Conservation (phyloP, 2,113 vertebrate genomes). For the Romanogobio albipinnatus region DNA sequence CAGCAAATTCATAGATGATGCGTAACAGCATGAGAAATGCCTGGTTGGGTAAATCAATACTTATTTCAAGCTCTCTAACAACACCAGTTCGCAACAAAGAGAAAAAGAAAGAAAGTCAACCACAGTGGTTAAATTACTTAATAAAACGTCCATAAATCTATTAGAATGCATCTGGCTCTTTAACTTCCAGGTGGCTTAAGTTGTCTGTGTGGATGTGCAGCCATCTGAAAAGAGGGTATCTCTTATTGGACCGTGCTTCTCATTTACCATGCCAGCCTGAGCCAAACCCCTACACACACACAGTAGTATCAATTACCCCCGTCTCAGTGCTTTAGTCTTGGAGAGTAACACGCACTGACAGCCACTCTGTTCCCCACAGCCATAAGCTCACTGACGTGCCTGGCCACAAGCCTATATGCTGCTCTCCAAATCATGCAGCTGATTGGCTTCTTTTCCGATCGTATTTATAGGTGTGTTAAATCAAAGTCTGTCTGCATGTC, state of each 20-base stretch:
- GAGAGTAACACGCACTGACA: slow-evolving; percentile 65
- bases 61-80: slow-evolving; percentile 5
- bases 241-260: slow-evolving; percentile 25
- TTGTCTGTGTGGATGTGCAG: neutral
- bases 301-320: slow-evolving; percentile 70
- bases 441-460: slow-evolving; percentile 8
- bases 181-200: slow-evolving; percentile 22
- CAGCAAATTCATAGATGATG: neutral
- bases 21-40: slow-evolving; percentile 16
- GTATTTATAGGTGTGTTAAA: neutral
- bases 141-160: slow-evolving; percentile 43
- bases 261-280: slow-evolving; percentile 53
- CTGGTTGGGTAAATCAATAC: slow-evolving; percentile 61
- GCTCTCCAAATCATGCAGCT: slow-evolving; percentile 11
- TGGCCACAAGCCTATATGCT: slow-evolving; percentile 7
- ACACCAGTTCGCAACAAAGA: slow-evolving; percentile 18
- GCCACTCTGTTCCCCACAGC: slow-evolving; percentile 52
- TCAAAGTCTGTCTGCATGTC: neutral
- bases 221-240: slow-evolving; percentile 52
- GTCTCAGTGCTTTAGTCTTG: slow-evolving; percentile 61
- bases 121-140: slow-evolving; percentile 33
- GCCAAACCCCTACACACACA: slow-evolving; percentile 61
- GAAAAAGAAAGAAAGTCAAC: neutral
- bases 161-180: slow-evolving; percentile 28
- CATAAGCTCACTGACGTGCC: slow-evolving; percentile 49